Evolutionary conservation across 30 jellyfish, hydroid and myxozoan genomes (phyloP).

Genomic region (Nemopilema nomurai): DNA sequence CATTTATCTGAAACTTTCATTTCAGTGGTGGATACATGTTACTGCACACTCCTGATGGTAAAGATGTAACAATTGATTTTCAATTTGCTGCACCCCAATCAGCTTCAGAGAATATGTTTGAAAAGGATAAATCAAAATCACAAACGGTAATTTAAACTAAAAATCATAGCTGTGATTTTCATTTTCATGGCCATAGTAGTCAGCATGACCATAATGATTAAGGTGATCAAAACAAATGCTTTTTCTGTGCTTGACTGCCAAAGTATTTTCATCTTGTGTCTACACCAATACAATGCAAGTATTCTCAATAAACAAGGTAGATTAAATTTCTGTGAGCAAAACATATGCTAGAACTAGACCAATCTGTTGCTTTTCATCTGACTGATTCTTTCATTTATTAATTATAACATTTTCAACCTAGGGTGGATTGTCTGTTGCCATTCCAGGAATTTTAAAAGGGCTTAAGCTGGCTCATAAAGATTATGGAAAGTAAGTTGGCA

Average conservation of each 20-base stretch:
- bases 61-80: slow-evolving; percentile 66
- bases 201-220: too few relatives aligned
- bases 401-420: too few relatives aligned
- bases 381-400: too few relatives aligned
- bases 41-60: slow-evolving; percentile 73
- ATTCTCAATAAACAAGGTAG: too few relatives aligned
- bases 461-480: slow-evolving; percentile 57
- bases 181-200: background rate
- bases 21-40: slow-evolving; percentile 82
- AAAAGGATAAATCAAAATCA: slow-evolving; percentile 29
- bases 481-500: slow-evolving; percentile 55
- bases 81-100: slow-evolving; percentile 74
- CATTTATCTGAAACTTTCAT: background rate
- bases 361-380: too few relatives aligned
- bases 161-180: background rate
- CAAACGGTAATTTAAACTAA: slow-evolving; percentile 55
- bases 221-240: too few relatives aligned
- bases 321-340: too few relatives aligned
- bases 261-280: too few relatives aligned
- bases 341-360: too few relatives aligned
- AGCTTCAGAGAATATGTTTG: slow-evolving; percentile 67
- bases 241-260: too few relatives aligned
- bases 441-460: slow-evolving; percentile 70
- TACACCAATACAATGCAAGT: too few relatives aligned
- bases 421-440: slow-evolving; percentile 76